Base-by-base conservation (phyloP, 2,888 invertebrate genomes). In the Hirtodrosophila confusa region DNA sequence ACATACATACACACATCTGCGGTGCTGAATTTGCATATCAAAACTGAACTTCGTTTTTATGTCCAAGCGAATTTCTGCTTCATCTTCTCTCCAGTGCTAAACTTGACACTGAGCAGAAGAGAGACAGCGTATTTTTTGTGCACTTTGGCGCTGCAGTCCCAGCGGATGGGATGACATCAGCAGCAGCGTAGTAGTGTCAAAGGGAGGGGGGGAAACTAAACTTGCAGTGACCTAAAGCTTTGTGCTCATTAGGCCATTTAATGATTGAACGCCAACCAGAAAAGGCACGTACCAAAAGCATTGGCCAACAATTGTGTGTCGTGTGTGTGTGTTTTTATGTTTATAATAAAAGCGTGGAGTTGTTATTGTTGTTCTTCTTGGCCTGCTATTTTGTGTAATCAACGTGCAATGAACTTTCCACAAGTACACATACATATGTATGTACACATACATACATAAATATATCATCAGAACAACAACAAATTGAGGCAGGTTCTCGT, bases 401-500 rank as follows among this genome's bases (percentile, higher is more conserved):
- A 76, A 69, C 80, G 80, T 74, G 63, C 80, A 76, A 67, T 85
- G 85, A 80, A 80, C 80, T 85, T 74, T 72, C 61, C 35, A 62
- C 45, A 66, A 12, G 7, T 44, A 60, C 49, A 43, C 24, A 66
- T 24, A 44, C 9, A 44, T 36, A 39, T n/a, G 1, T 2, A 27
- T 27, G 5, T 27, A 4, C 6, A 36, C 23, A 58, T 10, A 54
- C 11, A 62, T 29, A 37, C 44, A 47, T 50, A 54, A 36, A 54
- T 54, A 69, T 49, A 53, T 72, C 56, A 69, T 62, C 43, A 58
- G 6, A 2, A 31, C 53, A 57, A 53, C 68, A 58, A 70, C 60
- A 69, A 76, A 82, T 82, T 80, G 80, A 85, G 80, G 80, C 80
- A 80, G 80, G 80, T 80, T 80, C 78, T 73, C 47, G 72, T 69